phyloP scores from a whole-genome alignment of 2,113 vertebrate genomes.

The Marmota flaviventris region DNA sequence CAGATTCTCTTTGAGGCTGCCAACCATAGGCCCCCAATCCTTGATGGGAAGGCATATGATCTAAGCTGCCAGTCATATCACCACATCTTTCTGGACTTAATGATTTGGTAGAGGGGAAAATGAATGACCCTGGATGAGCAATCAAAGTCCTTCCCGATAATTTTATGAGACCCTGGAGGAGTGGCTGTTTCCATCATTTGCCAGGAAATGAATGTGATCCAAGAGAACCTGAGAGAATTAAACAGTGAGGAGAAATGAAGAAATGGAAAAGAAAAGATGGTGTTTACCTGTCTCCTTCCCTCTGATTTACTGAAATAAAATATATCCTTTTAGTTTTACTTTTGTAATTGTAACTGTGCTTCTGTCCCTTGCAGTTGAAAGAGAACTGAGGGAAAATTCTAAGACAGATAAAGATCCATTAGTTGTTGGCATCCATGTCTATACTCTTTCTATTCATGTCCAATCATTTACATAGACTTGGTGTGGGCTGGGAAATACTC shows the following conservation, averaged over 20 bases:
- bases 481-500: background rate
- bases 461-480: background rate
- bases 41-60: background rate
- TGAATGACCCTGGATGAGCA: background rate
- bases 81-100: background rate
- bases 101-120: background rate
- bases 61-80: background rate
- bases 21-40: background rate
- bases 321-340: background rate
- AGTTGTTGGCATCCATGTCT: background rate
- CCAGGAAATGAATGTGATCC: conserved; percentile 27
- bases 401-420: background rate
- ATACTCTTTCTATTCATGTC: background rate
- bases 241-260: conserved; percentile 45
- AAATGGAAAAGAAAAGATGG: background rate
- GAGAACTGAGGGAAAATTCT: background rate
- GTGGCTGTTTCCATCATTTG: background rate
- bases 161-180: conserved; percentile 34
- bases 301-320: conserved; percentile 26
- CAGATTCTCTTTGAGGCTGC: conserved; percentile 20
- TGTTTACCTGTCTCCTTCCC: background rate
- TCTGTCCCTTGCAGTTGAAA: conserved; percentile 36
- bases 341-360: conserved; percentile 5
- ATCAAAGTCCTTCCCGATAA: conserved; percentile 24
- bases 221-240: background rate